Percentiles rank a stretch among this genome's conserved stretches.
Conservation (phyloP, 2,113 vertebrate species). For the Gulo gulo region DNA sequence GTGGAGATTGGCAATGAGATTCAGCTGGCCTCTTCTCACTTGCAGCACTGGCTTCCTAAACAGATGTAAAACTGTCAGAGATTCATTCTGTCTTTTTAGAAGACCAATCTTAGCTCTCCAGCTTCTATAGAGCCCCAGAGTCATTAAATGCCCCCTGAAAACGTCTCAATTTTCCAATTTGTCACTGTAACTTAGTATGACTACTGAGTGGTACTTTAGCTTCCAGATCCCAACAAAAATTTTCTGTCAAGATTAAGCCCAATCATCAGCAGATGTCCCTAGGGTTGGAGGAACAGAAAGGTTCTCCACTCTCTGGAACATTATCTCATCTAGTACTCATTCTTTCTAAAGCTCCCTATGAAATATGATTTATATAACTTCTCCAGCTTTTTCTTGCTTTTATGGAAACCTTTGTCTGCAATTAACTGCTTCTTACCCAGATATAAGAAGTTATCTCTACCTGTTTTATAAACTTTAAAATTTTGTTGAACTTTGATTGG, state of each 20-base stretch:
- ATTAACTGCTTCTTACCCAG: not conserved
- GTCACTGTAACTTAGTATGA: not conserved
- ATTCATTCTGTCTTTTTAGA: not conserved
- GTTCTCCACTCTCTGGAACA: not conserved
- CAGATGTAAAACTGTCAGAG: not conserved
- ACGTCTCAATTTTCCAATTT: not conserved
- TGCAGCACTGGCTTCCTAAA: not conserved
- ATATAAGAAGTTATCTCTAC: not conserved
- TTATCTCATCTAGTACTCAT: not conserved
- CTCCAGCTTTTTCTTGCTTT: not conserved
- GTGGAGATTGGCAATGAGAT: not conserved
- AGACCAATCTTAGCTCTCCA: not conserved
- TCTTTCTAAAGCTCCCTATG: not conserved
- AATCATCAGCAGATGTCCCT: not conserved
- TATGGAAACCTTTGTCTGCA: not conserved
- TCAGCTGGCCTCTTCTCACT: not conserved
- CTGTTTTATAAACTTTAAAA: not conserved
- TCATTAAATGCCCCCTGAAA: not conserved
- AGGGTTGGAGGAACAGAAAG: not conserved
- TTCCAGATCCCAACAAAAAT: not conserved
- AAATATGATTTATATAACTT: not conserved
- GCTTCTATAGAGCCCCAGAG: not conserved
- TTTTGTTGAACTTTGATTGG: not conserved
- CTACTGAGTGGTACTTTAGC: conserved; percentile 14
- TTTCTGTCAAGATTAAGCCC: not conserved